These are phyloP conservation scores for Drosophila cardini DNA, from an alignment of 1,140 invertebrate genomes.

Conservation along the genomic window DNA sequence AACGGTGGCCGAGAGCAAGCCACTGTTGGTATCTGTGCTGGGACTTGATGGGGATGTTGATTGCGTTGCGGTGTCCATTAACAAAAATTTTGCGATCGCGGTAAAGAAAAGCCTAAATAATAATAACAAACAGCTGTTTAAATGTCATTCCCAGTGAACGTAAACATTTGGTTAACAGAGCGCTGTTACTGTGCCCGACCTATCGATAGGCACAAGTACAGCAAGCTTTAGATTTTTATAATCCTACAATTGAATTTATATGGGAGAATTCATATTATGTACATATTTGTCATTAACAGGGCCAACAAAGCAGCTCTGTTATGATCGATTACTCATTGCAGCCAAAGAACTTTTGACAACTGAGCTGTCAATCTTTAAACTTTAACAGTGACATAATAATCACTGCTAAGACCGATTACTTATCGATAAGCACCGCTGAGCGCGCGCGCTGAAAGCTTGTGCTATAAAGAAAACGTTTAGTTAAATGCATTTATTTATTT, in stretches of 20 bases:
- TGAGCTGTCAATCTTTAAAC: too few species aligned
- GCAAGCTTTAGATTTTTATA: too few species aligned
- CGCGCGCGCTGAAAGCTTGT: neutral
- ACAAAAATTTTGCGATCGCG: constrained; percentile 4
- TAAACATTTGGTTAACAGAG: neutral
- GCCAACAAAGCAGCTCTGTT: too few species aligned
- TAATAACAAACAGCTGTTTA: constrained; percentile 43
- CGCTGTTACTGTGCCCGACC: neutral
- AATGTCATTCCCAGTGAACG: constrained; percentile 27
- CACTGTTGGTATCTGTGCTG: constrained; percentile 16
- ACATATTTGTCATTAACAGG: too few species aligned
- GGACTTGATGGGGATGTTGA: constrained; percentile 2
- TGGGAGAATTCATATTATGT: too few species aligned
- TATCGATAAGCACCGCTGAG: neutral
- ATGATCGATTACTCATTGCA: too few species aligned
- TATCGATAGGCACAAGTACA: too few species aligned
- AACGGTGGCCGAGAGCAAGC: constrained; percentile 66
- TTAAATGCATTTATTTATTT: constrained; percentile 7
- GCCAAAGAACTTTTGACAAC: too few species aligned
- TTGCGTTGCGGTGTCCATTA: constrained; percentile 37
- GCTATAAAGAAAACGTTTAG: neutral
- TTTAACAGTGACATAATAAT: too few species aligned
- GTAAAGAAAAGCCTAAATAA: constrained; percentile 17
- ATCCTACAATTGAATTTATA: too few species aligned
- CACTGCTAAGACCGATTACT: neutral